A percentile compares a stretch with the other conserved stretches of the same genome.
Evolutionary conservation across 2,113 vertebrate species (phyloP).

Genomic region (Xenopus borealis): DNA sequence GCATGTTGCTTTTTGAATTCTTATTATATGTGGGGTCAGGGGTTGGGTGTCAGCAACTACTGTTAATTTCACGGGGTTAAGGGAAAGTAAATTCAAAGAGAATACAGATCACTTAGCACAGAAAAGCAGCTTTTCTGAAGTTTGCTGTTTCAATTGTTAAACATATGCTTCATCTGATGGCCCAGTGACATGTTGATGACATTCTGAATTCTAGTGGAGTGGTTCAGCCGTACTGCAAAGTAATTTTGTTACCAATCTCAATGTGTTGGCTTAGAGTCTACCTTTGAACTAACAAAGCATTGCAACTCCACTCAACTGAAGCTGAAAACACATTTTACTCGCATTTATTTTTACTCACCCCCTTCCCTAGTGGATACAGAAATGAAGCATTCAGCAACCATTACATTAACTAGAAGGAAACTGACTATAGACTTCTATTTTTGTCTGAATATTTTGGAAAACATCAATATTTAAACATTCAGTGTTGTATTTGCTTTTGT

Average conservation of each 20-base stretch:
- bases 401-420: slow-evolving; percentile 68
- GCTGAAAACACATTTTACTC: slow-evolving; percentile 56
- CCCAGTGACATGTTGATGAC: slow-evolving; percentile 85
- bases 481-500: too few species aligned
- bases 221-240: slow-evolving; percentile 71
- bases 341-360: slow-evolving; percentile 55
- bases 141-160: slow-evolving; percentile 93
- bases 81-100: slow-evolving; percentile 96
- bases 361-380: slow-evolving; percentile 63
- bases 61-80: slow-evolving; percentile 99
- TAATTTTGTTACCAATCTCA: slow-evolving; percentile 60
- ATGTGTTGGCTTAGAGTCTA: slow-evolving; percentile 49
- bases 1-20: slow-evolving; percentile 98
- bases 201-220: slow-evolving; percentile 72
- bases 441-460: too few species aligned
- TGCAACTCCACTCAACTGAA: slow-evolving; percentile 64
- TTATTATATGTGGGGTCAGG: slow-evolving; percentile 94
- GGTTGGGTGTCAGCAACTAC: slow-evolving; percentile 92
- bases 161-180: slow-evolving; percentile 88
- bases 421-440: too few species aligned
- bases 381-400: slow-evolving; percentile 61
- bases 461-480: too few species aligned
- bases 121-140: slow-evolving; percentile 80
- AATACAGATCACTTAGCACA: slow-evolving; percentile 99
- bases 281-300: slow-evolving; percentile 59